A percentile compares a stretch with the other conserved stretches of the same genome.
phyloP scores from a whole-genome alignment of 2,888 invertebrate species.

The Acanthoscelides obtectus region DNA sequence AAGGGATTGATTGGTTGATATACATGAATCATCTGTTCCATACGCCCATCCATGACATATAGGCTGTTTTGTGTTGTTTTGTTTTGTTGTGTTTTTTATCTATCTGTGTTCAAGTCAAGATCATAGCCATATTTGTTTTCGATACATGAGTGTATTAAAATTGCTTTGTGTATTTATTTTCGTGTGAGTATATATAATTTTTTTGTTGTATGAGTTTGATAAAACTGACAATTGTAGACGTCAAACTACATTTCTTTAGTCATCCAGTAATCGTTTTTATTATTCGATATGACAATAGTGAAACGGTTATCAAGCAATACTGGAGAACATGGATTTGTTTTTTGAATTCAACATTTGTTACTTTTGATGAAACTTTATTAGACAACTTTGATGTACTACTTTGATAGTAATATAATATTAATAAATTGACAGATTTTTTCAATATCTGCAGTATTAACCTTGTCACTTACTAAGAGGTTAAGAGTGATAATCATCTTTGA shows the following conservation, averaged over 20 bases:
- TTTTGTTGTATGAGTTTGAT: background rate
- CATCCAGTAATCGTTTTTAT: too few relatives aligned
- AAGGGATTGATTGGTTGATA: background rate
- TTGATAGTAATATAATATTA: background rate
- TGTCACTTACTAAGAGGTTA: too few relatives aligned
- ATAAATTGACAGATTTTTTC: background rate
- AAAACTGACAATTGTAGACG: background rate
- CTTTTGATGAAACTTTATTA: background rate
- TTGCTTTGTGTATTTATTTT: background rate
- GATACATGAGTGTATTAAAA: background rate
- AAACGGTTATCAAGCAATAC: too few relatives aligned
- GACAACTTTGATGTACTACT: background rate
- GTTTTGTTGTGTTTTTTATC: background rate
- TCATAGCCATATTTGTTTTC: background rate
- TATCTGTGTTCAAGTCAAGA: background rate
- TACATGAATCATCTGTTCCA: background rate
- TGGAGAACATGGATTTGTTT: too few relatives aligned
- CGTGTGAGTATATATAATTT: background rate
- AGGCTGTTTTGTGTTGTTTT: background rate
- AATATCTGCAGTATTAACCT: too few relatives aligned
- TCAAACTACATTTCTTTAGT: too few relatives aligned
- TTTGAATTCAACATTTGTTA: too few relatives aligned
- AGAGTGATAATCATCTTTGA: too few relatives aligned
- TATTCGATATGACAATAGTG: too few relatives aligned
- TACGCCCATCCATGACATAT: background rate